These are phyloP conservation scores for Drosophila fulvimacula DNA, from an alignment of 2,888 invertebrate genomes.

Conservation along the genomic window DNA sequence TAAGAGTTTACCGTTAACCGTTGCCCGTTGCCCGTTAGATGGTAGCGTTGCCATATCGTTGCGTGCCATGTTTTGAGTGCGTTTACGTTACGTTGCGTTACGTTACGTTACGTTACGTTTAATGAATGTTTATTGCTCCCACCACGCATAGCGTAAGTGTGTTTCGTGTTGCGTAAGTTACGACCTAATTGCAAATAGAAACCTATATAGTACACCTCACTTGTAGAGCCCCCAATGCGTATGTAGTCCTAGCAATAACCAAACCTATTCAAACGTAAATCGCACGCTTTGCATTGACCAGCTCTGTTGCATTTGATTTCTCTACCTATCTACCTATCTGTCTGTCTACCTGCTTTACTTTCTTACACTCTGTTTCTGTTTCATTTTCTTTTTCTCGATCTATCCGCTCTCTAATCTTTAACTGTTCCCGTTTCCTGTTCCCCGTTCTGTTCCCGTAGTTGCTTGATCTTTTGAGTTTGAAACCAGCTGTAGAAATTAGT, in stretches of 20 bases:
- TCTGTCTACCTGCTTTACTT: background rate
- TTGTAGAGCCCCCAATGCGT: conserved; percentile 14
- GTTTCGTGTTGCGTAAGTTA: conserved; percentile 64
- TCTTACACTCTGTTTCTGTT: conserved; percentile 8
- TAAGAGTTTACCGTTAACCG: conserved; percentile 16
- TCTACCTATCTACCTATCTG: background rate
- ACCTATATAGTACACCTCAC: conserved; percentile 37
- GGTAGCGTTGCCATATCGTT: conserved; percentile 59
- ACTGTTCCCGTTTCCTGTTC: background rate
- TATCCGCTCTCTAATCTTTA: background rate
- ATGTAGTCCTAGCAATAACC: conserved; percentile 11
- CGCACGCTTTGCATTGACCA: conserved; percentile 48
- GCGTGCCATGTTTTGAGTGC: conserved; percentile 51
- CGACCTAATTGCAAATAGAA: conserved; percentile 30
- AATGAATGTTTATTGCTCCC: conserved; percentile 65
- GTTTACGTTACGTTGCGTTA: conserved; percentile 62
- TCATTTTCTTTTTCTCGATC: background rate
- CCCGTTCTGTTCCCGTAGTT: conserved; percentile 26
- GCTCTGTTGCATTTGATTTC: conserved; percentile 38
- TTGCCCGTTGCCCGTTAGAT: conserved; percentile 37
- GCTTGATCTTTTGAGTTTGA: conserved; percentile 46
- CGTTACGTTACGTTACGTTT: conserved; percentile 46
- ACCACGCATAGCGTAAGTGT: conserved; percentile 70
- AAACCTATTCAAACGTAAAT: conserved; percentile 17
- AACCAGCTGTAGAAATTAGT: conserved; percentile 34